Conservation (phyloP, 2,888 invertebrate species). For the Parnassius smintheus region DNA sequence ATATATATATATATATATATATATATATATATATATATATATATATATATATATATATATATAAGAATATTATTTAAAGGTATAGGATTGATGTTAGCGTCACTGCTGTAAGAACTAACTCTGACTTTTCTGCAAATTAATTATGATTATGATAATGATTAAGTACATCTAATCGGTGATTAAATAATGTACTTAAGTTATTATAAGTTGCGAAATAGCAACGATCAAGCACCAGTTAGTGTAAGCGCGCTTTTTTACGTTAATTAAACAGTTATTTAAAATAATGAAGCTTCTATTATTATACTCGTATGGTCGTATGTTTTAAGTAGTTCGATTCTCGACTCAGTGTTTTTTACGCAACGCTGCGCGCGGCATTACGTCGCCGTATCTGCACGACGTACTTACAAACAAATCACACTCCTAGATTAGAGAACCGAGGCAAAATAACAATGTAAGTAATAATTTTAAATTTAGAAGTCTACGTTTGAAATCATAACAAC, state of each 20-base stretch:
- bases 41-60: too few relatives aligned
- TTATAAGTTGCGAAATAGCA: conserved; percentile 70
- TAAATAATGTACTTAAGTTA: conserved; percentile 78
- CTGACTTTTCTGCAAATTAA: too few relatives aligned
- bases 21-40: too few relatives aligned
- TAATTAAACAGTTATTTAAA: conserved; percentile 79
- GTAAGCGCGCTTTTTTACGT: conserved; percentile 79
- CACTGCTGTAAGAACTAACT: conserved; percentile 58
- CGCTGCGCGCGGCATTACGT: conserved; percentile 41
- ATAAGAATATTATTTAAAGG: too few relatives aligned
- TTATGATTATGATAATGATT: too few relatives aligned
- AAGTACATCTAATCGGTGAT: conserved; percentile 53
- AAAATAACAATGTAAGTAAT: conserved; percentile 22
- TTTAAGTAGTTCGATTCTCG: conserved; percentile 52
- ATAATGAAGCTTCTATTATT: conserved; percentile 70
- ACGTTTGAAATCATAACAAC: conserved; percentile 7
- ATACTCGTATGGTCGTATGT: conserved; percentile 12
- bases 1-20: too few relatives aligned
- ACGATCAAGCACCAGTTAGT: conserved; percentile 71
- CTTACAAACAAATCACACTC: conserved; percentile 17
- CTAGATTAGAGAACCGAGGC: conserved; percentile 15
- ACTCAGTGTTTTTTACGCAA: conserved; percentile 59
- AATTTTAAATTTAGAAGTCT: conserved; percentile 13
- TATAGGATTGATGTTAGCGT: conserved; percentile 50
- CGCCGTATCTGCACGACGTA: conserved; percentile 19